These are phyloP conservation scores for Sardinella longiceps DNA, from an alignment of 2,797 vertebrate species.

Conservation along the genomic window DNA sequence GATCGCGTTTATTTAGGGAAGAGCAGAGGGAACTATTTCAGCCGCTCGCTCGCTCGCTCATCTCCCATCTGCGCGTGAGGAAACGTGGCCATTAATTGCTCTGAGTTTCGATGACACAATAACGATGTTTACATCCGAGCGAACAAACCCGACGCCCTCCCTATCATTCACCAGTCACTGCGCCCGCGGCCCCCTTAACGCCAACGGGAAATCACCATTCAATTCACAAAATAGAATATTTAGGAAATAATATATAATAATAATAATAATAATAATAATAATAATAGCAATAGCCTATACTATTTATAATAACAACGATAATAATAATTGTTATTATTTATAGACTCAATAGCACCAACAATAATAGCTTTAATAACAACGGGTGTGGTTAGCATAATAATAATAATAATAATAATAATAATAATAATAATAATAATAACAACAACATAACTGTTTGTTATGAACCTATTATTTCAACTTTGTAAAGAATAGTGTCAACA, in stretches of 20 bases:
- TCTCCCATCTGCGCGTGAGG: constrained; percentile 13
- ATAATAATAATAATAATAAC: too few relatives aligned
- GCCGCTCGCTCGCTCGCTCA: background rate
- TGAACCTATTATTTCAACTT: too few relatives aligned
- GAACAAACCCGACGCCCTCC: background rate
- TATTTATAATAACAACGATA: too few relatives aligned
- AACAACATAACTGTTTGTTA: too few relatives aligned
- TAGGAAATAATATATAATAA: too few relatives aligned
- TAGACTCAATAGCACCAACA: too few relatives aligned
- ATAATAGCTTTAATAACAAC: too few relatives aligned
- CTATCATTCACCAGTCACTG: background rate
- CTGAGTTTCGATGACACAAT: constrained; percentile 18
- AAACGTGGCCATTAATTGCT: background rate
- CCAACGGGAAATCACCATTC: background rate
- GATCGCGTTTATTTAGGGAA: constrained; percentile 21
- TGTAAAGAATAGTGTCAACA: too few relatives aligned
- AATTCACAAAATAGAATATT: background rate
- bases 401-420: too few relatives aligned
- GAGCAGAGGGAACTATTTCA: constrained; percentile 11
- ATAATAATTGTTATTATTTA: too few relatives aligned
- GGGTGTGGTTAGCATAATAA: too few relatives aligned
- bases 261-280: background rate
- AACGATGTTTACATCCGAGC: constrained; percentile 21
- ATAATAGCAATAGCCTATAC: background rate
- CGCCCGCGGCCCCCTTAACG: background rate